Base-by-base conservation (phyloP, 2,888 invertebrate genomes). In the Melanchra persicariae region DNA sequence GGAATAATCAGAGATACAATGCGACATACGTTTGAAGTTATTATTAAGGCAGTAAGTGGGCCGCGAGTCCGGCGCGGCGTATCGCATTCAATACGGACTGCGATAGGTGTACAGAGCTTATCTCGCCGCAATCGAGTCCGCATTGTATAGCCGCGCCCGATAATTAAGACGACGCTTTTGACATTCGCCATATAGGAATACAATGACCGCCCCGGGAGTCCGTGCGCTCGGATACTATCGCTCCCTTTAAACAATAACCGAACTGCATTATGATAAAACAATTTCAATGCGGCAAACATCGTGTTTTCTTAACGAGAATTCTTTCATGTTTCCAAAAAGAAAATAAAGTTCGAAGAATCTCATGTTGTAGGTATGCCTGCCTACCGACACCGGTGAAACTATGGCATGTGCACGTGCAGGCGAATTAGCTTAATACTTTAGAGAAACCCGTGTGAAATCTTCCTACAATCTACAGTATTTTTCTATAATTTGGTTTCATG, bases 91-190 rank as follows among this genome's bases (percentile, higher is more conserved):
- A 93, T 93, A 91, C 91, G 85, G 86, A 89, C 87, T 90, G 87
- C 87, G 93, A 91, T 93, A 93, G 92, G 91, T 93, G 92, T 90
- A 91, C 91, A 88, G 88, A 89, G 92, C 93, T 95, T 96, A 96
- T 96, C 96, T 93, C 91, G 90, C 86, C 94, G 95, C 95, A 92
- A 96, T 96, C 96, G 94, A 93, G 92, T 92, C 92, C 91, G 94
- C 94, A 95, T 95, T 96, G 96, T 95, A 92, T 93, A 87, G 93
- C 93, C 92, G 93, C 93, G 91, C 93, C 94, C 92, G 96, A 95
- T 96, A 95, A 96, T 95, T 95, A 96, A 96, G 96, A 95, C 95
- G 95, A 95, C 94, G 94, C 92, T 95, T 96, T 95, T 96, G 96
- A 96, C 95, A 95, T 95, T 95, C 94, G 92, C 96, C 95, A 94